Base-by-base conservation (phyloP, 2,888 invertebrate genomes). In the Parnassius orleans region DNA sequence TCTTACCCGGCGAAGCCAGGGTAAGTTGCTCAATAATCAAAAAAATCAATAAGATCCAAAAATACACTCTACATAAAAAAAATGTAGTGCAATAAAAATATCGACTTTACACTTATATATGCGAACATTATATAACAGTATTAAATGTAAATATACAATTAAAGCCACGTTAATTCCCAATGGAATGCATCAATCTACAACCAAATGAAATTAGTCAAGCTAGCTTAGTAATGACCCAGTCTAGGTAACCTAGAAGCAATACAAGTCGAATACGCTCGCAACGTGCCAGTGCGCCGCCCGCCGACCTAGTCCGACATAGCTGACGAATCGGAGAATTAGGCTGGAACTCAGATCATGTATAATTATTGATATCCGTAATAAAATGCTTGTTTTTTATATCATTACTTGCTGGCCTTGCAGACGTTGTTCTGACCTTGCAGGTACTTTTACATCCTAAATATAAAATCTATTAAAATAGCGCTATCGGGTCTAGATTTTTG, bases 161-260 rank as follows among this genome's bases (percentile, higher is more conserved):
- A 60, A 60, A 53, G 41, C 53, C 47, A n/a, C 9, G 41, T 41
- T 55, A 60, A 50, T 60, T 55, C 60, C 55, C 43, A 50, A 43
- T 41, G 60, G 60, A 54, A 60, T 50, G 60, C 33, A 24, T 43
- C 50, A 55, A 60, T 55, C 60, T 50, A 14, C 55, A 33, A 43
- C 48, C 54, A 48, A 54, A 60, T 60, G 60, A 60, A 60, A 60
- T 60, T 60, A 60, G 59, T 53, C 60, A 60, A 60, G 60, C 60
- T 46, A 53, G 53, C 59, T 55, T 51, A 50, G 50, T 54, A 55
- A 51, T 60, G 60, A 60, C 60, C 60, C 54, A 50, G 10, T 54
- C 10, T 43, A 33, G 50, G 60, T 41, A 52, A 19, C 58, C 48
- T 24, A 55, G 60, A 60, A 55, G 60, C 55, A 44, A 43, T 55